Evolutionary conservation across 53 echinoderm and acorn worm species (phyloP), one percentile per base, ranked within the genome.

Genomic region (Echinarachnius parma): DNA sequence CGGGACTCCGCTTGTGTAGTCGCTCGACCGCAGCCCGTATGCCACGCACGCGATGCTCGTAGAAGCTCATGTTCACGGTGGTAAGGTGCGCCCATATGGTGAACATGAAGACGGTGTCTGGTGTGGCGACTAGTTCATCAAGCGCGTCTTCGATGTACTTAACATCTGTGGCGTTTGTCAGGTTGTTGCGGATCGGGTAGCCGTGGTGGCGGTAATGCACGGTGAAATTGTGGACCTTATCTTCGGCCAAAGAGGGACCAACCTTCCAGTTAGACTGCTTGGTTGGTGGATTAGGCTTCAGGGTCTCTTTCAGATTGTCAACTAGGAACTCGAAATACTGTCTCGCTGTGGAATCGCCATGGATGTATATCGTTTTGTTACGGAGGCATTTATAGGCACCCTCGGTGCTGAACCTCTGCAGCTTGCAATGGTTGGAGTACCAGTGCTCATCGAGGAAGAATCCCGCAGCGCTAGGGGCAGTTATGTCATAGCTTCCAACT

Each of bases 81-180:
- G 86, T 82, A 42, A 90, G 64, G 64, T 89, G 89, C 10, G 89
- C 89, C 89, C 89, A 89, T 30, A 89, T 57, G 2, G 67, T 71
- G 5, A 89, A 70, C 15, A 75, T 11, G 22, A 81, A 74, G 9
- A 89, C 64, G 16, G 76, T 80, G 67, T 85, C 55, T 16, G 60
- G 34, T 2, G 68, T 62, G 2, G 71, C 78, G 1, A 49, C 46
- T 34, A 90, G 32, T 4, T 58, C 37, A 61, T 91, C 79, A 4
- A 91, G 34, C 23, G 75, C 82, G 53, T 86, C 78, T 4, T 71
- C 64, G 5, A 76, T 66, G 48, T 86, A 86, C 23, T 61, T 36
- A 13, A 86, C 66, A 19, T 86, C 80, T 21, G 39, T 31, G 3
- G 75, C 75, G 44, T 79, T 60, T 15, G 69, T 84, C 86, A 82